Evolutionary conservation across 2,888 invertebrate species (phyloP).

Genomic region (Conistra vaccinii): DNA sequence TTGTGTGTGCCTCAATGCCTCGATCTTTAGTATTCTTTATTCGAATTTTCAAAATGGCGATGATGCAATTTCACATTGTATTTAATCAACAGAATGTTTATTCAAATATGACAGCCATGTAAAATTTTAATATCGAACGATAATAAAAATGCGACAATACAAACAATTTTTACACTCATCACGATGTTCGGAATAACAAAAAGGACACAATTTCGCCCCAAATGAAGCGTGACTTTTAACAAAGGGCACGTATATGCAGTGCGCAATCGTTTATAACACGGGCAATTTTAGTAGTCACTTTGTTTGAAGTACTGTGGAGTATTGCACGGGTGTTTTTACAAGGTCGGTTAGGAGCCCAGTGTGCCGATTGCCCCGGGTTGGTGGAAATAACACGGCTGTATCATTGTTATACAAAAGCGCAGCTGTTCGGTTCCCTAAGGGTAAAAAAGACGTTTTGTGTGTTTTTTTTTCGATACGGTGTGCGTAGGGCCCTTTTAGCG

Average conservation of each 20-base stretch:
- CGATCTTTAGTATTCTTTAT: slow-evolving; percentile 58
- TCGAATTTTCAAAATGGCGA: slow-evolving; percentile 67
- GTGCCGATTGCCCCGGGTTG: slow-evolving; percentile 86
- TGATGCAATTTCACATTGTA: slow-evolving; percentile 17
- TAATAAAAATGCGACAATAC: slow-evolving; percentile 73
- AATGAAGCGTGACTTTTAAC: slow-evolving; percentile 89
- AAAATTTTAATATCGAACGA: slow-evolving; percentile 61
- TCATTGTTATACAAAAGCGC: slow-evolving; percentile 89
- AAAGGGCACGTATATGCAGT: slow-evolving; percentile 83
- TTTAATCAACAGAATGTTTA: slow-evolving; percentile 47
- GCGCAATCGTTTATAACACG: slow-evolving; percentile 80
- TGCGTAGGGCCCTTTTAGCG: slow-evolving; percentile 84
- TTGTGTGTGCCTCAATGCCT: slow-evolving; percentile 32
- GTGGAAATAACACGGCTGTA: slow-evolving; percentile 87
- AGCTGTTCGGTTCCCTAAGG: slow-evolving; percentile 89
- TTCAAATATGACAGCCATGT: slow-evolving; percentile 68
- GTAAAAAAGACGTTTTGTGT: slow-evolving; percentile 89
- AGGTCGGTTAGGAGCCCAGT: slow-evolving; percentile 76
- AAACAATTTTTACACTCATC: slow-evolving; percentile 87
- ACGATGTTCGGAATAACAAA: slow-evolving; percentile 87
- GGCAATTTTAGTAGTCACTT: slow-evolving; percentile 69
- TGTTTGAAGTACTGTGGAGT: slow-evolving; percentile 38
- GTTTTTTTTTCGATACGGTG: slow-evolving; percentile 82
- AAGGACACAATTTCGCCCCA: slow-evolving; percentile 88
- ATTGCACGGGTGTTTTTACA: slow-evolving; percentile 62